Base-by-base conservation (phyloP, 2,888 invertebrate species). In the Beris morrisii region DNA sequence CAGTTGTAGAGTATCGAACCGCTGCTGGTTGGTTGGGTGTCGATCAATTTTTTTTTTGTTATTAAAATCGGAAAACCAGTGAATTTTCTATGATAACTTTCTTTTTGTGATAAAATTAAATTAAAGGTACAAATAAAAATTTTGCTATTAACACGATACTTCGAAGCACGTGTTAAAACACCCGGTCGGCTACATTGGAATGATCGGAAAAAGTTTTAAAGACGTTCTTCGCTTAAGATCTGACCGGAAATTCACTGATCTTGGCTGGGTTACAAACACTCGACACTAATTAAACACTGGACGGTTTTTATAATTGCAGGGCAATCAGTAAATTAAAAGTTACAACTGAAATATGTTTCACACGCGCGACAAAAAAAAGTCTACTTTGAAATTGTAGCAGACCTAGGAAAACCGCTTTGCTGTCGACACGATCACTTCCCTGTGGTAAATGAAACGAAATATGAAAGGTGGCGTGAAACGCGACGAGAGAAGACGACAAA, bases 141-240 rank as follows among this genome's bases (percentile, higher is more conserved):
- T 22, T 22, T 22, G 38, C 22, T 11, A 53, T 46, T 53, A 64
- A 64, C 64, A 64, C 64, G 53, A 30, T 54, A 28, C 53, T 54
- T 13, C 13, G 45, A 46, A 45, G 54, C 31, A 64, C 64, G 67
- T 67, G 67, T 67, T 65, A 32, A 44, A 45, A 54, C n/a, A n/a
- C 46, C 54, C 43, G 54, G 48, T 28, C 58, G 67, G 54, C 67
- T 67, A 67, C 67, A 67, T 67, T 59, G 67, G 67, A 59, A 57
- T 54, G 13, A 31, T 28, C 46, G 58, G 58, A 58, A 52, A 7
- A 22, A 43, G 38, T 48, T 63, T 31, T 30, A 58, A 58, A 7
- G 38, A 9, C 38, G 38, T 38, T 38, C 22, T 38, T 38, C 38
- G 1, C 38, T 38, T 7, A 5, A 38, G 7, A 7, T 38, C 7